Evolutionary conservation across 2,113 vertebrate genomes (phyloP), one percentile per base, ranked within the genome.

Genomic region (Otocyon megalotis): DNA sequence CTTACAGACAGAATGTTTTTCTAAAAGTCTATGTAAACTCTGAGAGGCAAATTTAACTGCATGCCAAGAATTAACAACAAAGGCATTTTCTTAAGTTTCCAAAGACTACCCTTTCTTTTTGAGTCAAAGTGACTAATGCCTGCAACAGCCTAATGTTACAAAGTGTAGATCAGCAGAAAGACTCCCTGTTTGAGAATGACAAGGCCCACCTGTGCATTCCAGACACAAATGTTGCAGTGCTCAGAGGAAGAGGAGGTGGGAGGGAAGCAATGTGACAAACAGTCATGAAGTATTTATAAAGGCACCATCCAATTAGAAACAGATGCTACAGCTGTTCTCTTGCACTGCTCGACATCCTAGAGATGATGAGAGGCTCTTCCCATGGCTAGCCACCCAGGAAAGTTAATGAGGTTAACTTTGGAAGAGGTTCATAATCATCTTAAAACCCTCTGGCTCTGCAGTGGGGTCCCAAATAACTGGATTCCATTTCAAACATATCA

Each of bases 131-230:
- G 95, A 98, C 96, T 94, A 98, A 98, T 79, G 94, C 88, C 74
- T 97, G n/a, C 54, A 97, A 56, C 89, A 96, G 97, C 71, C 88
- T 96, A 97, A 90, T 84, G 97, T 98, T 97, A 96, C 98, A 97
- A 98, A 98, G 89, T 98, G 97, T 98, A 98, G 98, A 98, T 93
- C 90, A 90, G 93, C 71, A 97, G 62, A 95, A 96, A 95, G 91
- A 20, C 94, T 69, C 94, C 28, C 28, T 65, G 98, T 96, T 97
- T 3, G 4, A 93, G 94, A 95, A 97, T 72, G 98, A 98, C 98
- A 97, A 97, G 98, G 97, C 98, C 98, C 98, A 98, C 98, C 97
- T 98, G 98, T 98, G 97, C 98, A 98, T 99, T 99, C 98, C 98
- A 98, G 95, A 81, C 88, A 97, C 97, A 96, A 97, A 98, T 72